Evolutionary conservation across 2,797 vertebrate species (phyloP).

Genomic region (Ceryle rudis): DNA sequence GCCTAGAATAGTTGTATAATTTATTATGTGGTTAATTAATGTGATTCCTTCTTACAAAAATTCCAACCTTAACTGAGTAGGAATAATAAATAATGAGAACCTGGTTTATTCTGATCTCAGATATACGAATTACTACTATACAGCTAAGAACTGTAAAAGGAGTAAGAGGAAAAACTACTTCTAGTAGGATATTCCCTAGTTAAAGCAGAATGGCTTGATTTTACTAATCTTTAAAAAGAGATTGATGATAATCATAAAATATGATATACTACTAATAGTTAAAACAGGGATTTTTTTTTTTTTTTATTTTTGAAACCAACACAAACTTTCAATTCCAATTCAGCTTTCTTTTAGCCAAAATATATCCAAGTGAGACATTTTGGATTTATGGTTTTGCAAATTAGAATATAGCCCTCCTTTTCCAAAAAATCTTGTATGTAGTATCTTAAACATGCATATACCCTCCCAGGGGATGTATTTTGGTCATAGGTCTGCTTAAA

Average conservation of each 20-base stretch:
- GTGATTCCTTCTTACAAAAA: conserved; percentile 15
- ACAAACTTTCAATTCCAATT: background rate
- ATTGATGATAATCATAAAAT: background rate
- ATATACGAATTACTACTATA: background rate
- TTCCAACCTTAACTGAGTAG: background rate
- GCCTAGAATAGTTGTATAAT: background rate
- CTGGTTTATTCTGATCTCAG: conserved; percentile 59
- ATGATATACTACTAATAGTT: background rate
- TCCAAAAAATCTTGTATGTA: background rate
- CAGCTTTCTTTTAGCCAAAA: background rate
- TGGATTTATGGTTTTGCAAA: background rate
- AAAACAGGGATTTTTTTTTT: background rate
- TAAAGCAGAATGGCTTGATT: background rate
- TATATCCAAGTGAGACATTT: background rate
- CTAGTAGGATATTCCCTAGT: background rate
- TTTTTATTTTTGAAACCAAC: background rate
- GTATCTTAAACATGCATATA: background rate
- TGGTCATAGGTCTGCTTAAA: background rate
- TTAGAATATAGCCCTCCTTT: background rate
- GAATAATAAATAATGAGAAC: conserved; percentile 38
- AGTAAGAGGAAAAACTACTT: background rate
- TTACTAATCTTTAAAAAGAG: background rate
- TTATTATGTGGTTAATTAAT: background rate
- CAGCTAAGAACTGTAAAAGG: background rate
- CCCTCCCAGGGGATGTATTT: background rate